Evolutionary conservation across 2,797 vertebrate genomes (phyloP), one percentile per base, ranked within the genome.

Genomic region (Otolemur crassicaudatus): DNA sequence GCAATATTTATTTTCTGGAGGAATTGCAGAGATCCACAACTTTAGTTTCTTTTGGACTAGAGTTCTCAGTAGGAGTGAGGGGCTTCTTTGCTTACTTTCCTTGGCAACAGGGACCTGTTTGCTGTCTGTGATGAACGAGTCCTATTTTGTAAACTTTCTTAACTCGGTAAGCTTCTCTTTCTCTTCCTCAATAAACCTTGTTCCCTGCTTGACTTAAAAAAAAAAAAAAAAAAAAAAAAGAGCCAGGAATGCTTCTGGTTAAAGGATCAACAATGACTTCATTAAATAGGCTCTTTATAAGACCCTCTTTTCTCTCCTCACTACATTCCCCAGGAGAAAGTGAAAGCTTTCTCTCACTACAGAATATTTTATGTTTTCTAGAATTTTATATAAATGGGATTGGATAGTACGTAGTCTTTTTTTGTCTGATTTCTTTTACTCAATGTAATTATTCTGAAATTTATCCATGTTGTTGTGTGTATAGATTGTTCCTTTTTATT

Each of bases 401-500:
- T 43, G 23, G 29, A 31, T 29, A 63, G 61, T 63, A 31, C 2
- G 12, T 63, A 29, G 61, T 37, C 29, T 77, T 34, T 60, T 46
- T 75, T 53, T 80, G n/a, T 87, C 31, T 72, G n/a, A 58, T 77
- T 83, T 87, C 17, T 87, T 69, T 31, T 56, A 87, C 34, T 87
- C 29, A 4, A 0, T 77, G 58, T 91, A 31, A 87, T 94, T 88
- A 80, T 87, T 95, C 83, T 77, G 77, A 65, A 17, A 13, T 77
- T 76, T 40, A 40, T 67, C 27, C 20, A 29, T 49, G 16, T 75
- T 79, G 43, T 73, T 82, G 56, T 31, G 8, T 84, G 8, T 83
- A 80, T 43, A 92, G 43, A 84, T 77, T 43, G 34, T 86, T 93
- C 12, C 56, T 95, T 61, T 84, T 79, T 65, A 19, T 87, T 80